Evolutionary conservation across 2,113 vertebrate genomes (phyloP), one percentile per base, ranked within the genome.

Genomic region (Potamarius usumacintae): DNA sequence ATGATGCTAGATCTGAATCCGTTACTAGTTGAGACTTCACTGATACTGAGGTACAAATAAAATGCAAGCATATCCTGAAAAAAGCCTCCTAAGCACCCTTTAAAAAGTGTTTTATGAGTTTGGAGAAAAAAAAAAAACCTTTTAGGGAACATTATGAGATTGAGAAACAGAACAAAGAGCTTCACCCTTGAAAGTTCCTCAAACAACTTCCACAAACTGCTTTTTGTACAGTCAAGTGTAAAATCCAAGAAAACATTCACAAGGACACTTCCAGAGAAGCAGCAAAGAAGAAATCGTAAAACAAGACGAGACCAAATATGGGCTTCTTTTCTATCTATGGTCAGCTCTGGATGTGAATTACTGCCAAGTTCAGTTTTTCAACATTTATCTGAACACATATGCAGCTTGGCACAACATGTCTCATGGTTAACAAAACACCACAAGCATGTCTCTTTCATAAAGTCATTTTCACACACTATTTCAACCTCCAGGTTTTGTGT

Each of bases 141-240:
- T 85, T 63, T 76, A 84, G 83, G 52, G 83, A 84, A 84, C 30
- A 27, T 72, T 20, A 55, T 9, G 14, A 63, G 48, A 58, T 1
- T 15, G 53, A 57, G 15, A 57, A 80, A 80, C 53, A 57, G 53
- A 80, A 80, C 77, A 62, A 85, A 42, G 52, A 22, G 58, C 15
- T 53, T 7, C 14, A 25, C 71, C 4, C 5, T 57, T 17, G 27
- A 62, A 18, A 62, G 55, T 77, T 34, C 74, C 58, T 77, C 14
- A 30, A 85, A 17, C 57, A 30, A 63, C 57, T 50, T 78, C 14
- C 42, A 34, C 55, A 77, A 42, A 52, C 9, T 71, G 62, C 27
- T 77, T 62, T 55, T 78, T n/a, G 20, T 55, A 9, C 53, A 57
- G 53, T 57, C 15, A 8, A 57, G 77, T 18, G n/a, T 57, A 57